Base-by-base conservation (phyloP, 1,140 invertebrate genomes). In the Drosophila erecta region DNA sequence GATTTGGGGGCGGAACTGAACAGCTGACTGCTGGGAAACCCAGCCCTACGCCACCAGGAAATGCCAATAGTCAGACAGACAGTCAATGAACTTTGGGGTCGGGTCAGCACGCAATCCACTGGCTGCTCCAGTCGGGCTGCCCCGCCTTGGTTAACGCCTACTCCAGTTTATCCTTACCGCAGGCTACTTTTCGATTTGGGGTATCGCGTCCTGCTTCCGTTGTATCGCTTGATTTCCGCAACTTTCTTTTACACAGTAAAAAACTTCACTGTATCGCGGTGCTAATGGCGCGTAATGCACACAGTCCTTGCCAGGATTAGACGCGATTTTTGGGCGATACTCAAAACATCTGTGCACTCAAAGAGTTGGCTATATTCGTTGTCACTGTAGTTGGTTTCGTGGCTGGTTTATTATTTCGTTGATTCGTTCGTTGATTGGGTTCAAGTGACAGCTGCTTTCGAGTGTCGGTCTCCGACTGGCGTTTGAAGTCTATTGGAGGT, bases 1-100 rank as follows among this genome's bases (percentile, higher is more conserved):
- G 56, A 15, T 14, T 47, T 35, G 20, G 51, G 40, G 37, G 30
- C 47, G 38, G 14, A 74, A 78, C 81, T 81, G 14, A 74, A 81
- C 81, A 86, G 83, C 75, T 83, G 83, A 77, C 59, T 44, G 49
- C n/a, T 5, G 14, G 14, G 41, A 4, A 1, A 11, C 22, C 43
- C 15, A 38, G 33, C 37, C 69, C 56, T 30, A 15, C 35, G 10
- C 51, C 40, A 56, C 79, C 61, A 51, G 53, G 53, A 79, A 87
- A 87, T 87, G 79, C 84, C 83, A 76, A 67, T 58, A 76, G 51
- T 51, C 30, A 30, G 30, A 30, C 70, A 77, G 62, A 59, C 83
- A 86, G 83, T 87, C 83, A 87, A 89, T 87, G 83, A 87, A 87
- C 83, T 83, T 83, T 87, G 27, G 60, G 64, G 22, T 64, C 59